These are phyloP conservation scores for Trachythela sp. DNA, from an alignment of 64 coral and sea anemone species.

Conservation along the genomic window DNA sequence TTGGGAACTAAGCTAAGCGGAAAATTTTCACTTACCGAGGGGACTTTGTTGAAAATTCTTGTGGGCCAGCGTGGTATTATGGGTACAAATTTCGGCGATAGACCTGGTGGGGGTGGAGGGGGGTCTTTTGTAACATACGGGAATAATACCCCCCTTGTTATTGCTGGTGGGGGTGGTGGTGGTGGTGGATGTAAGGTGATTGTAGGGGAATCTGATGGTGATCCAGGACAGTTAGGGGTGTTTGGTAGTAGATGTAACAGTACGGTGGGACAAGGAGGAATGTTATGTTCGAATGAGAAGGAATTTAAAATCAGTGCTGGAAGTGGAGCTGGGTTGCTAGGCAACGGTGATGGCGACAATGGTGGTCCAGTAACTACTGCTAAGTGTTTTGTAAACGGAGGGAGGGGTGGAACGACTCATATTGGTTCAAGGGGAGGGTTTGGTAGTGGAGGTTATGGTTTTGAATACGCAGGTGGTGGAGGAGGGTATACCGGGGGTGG, in stretches of 20 bases:
- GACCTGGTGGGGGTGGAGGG: conserved; percentile 64
- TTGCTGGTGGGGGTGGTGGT: conserved; percentile 68
- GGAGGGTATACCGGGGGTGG: conserved; percentile 67
- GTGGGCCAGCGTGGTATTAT: conserved; percentile 39
- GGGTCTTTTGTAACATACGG: conserved; percentile 52
- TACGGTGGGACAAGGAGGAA: conserved; percentile 19
- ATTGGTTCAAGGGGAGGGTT: conserved; percentile 45
- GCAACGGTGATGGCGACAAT: conserved; percentile 17
- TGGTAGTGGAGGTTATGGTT: conserved; percentile 58
- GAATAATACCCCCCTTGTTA: conserved; percentile 29
- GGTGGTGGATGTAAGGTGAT: conserved; percentile 18
- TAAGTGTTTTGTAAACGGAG: conserved; percentile 30
- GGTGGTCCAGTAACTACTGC: not conserved
- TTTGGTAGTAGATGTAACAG: conserved; percentile 35
- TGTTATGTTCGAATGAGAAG: not conserved
- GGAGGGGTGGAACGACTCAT: conserved; percentile 27
- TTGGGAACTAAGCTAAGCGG: conserved; percentile 57
- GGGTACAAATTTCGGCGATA: not conserved
- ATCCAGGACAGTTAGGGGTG: conserved; percentile 25
- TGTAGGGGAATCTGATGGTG: not conserved
- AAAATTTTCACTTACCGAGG: conserved; percentile 31
- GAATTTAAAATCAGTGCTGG: not conserved
- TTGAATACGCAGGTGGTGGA: conserved; percentile 31
- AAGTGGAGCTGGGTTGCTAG: conserved; percentile 43
- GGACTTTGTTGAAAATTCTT: conserved; percentile 46